Base-by-base conservation (phyloP, 2,797 vertebrate genomes). In the Geotrypetes seraphini region DNA sequence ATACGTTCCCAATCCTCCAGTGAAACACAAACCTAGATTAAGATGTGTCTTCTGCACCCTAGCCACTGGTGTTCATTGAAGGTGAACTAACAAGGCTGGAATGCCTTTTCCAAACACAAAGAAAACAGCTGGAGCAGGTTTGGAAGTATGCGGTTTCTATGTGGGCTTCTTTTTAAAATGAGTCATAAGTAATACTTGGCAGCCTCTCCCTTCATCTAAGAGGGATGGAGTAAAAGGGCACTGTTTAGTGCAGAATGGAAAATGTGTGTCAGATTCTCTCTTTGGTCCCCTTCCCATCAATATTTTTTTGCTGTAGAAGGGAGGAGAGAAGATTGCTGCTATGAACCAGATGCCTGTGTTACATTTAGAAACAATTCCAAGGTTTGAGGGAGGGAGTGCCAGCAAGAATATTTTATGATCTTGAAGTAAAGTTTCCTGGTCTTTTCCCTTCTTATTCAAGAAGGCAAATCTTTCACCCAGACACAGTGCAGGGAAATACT, bases 141-240 rank as follows among this genome's bases (percentile, higher is more conserved):
- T 16, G 9, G 0, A 1, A 44, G 14, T 4, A 12, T 8, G 0
- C 2, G 1, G 27, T 4, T 16, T 49, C 43, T 46, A 18, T 29
- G 44, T 48, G 33, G 26, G 27, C 62, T 63, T 56, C 33, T 36
- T 54, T 47, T 45, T n/a, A 29, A 16, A 48, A 47, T 72, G 66
- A 69, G 3, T 72, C 69, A 71, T 37, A 25, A 36, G 44, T 51
- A 56, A 36, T 61, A 53, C 39, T 43, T 66, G 63, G 66, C 58
- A 60, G 59, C 50, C 7, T 20, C 21, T 19, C 37, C 20, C 51
- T 54, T 14, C 60, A 38, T 65, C 60, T 50, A 11, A 52, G 46
- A 52, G 59, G 61, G 69, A 69, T 72, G 69, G 69, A 63, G 54
- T 48, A 61, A n/a, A 39, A 60, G 52, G 57, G 42, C 60, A 67